These are phyloP conservation scores for Lepilemur septentrionalis DNA, from an alignment of 2,797 vertebrate genomes.

Conservation along the genomic window DNA sequence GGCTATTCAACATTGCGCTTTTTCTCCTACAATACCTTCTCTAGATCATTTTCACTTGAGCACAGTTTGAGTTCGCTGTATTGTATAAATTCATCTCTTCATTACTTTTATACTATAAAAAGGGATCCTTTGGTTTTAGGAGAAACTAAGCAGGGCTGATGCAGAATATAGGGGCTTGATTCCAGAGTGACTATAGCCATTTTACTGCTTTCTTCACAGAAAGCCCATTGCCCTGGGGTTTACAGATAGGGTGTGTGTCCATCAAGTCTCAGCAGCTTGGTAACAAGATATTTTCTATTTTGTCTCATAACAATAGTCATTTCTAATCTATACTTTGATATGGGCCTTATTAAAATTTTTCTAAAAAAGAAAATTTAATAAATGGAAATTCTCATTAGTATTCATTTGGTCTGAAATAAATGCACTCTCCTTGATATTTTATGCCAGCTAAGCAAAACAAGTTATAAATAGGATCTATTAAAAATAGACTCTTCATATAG, in stretches of 20 bases:
- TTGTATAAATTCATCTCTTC: not conserved
- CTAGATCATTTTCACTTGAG: not conserved
- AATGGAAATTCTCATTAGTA: not conserved
- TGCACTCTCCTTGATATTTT: not conserved
- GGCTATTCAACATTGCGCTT: not conserved
- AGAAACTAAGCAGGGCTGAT: not conserved
- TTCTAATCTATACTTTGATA: not conserved
- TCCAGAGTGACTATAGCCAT: not conserved
- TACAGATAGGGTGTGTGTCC: not conserved
- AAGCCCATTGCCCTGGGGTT: not conserved
- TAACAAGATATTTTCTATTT: not conserved
- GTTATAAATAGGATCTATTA: not conserved
- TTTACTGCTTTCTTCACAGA: not conserved
- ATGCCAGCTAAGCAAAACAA: not conserved
- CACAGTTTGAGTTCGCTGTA: not conserved
- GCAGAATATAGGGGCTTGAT: not conserved
- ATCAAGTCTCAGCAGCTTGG: not conserved
- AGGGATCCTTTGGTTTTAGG: not conserved
- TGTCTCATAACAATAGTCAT: not conserved
- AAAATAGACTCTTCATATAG: not conserved
- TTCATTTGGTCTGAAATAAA: not conserved
- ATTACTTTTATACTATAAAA: not conserved
- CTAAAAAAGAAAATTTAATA: not conserved
- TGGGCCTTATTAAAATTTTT: not conserved
- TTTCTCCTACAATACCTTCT: not conserved